phyloP scores from a whole-genome alignment of 2,888 invertebrate genomes.

The Corythucha ciliata region DNA sequence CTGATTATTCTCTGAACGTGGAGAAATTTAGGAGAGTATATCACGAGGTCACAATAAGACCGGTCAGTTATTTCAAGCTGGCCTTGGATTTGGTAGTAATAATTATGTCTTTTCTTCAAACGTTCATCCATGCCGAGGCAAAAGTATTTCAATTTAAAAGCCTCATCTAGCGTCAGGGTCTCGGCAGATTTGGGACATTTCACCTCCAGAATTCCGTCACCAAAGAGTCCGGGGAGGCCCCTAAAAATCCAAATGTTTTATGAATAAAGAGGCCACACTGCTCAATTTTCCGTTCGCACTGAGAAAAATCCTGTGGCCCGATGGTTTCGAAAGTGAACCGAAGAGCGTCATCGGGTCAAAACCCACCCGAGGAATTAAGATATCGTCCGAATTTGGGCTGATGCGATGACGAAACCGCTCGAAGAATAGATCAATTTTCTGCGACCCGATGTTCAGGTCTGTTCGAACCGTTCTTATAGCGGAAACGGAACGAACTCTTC shows the following conservation, averaged over 20 bases:
- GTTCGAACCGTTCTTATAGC: too few species aligned
- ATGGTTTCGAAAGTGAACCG: too few species aligned
- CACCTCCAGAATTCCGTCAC: not conserved
- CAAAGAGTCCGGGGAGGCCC: not conserved
- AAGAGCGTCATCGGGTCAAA: too few species aligned
- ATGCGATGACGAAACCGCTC: too few species aligned
- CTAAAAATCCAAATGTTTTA: not conserved
- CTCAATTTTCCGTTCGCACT: not conserved
- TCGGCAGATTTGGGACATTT: not conserved
- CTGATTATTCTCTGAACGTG: slow-evolving; percentile 14
- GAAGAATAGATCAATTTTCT: too few species aligned
- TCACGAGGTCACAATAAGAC: slow-evolving; percentile 24
- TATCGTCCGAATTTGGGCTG: too few species aligned
- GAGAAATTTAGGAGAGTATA: slow-evolving; percentile 18
- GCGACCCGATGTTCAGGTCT: too few species aligned
- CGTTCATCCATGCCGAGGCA: not conserved
- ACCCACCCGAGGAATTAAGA: too few species aligned
- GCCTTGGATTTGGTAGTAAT: slow-evolving; percentile 29
- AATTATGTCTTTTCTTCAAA: slow-evolving; percentile 24
- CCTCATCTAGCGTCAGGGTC: not conserved
- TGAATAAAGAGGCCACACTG: not conserved
- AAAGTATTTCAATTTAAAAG: not conserved
- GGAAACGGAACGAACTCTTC: too few species aligned
- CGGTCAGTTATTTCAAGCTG: slow-evolving; percentile 24
- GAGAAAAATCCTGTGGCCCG: too few species aligned